Conservation (phyloP, 2,113 vertebrate species). For the Solea senegalensis region DNA sequence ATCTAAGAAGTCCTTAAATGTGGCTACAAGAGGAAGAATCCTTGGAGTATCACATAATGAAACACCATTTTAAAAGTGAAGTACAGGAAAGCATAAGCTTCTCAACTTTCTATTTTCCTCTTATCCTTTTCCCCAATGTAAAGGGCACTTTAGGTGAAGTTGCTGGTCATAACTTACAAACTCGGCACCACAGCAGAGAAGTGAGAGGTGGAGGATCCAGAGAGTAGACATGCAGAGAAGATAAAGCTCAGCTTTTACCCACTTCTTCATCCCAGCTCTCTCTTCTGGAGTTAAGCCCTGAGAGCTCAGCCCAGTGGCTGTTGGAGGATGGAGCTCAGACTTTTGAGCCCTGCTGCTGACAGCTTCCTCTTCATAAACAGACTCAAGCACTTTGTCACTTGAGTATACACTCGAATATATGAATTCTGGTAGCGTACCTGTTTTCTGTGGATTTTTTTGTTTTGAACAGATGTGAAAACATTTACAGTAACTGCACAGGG, state of each 20-base stretch:
- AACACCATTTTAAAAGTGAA: slow-evolving; percentile 14
- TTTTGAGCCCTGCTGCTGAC: slow-evolving; percentile 40
- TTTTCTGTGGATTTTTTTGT: neutral
- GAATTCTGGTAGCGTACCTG: slow-evolving; percentile 15
- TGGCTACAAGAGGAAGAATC: neutral
- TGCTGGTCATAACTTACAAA: slow-evolving; percentile 31
- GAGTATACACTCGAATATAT: slow-evolving; percentile 11
- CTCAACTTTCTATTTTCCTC: neutral
- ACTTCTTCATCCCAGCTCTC: slow-evolving; percentile 36
- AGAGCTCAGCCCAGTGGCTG: slow-evolving; percentile 37
- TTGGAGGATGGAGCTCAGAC: slow-evolving; percentile 37
- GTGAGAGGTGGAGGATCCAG: slow-evolving; percentile 20
- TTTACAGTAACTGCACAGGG: no score
- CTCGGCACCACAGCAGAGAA: slow-evolving; percentile 23
- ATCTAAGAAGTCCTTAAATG: neutral
- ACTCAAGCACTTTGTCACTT: slow-evolving; percentile 27
- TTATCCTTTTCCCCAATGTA: neutral
- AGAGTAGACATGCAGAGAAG: slow-evolving; percentile 5
- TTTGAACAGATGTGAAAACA: no score
- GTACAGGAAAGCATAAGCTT: slow-evolving; percentile 29
- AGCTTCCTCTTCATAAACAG: slow-evolving; percentile 23
- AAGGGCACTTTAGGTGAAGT: slow-evolving; percentile 20
- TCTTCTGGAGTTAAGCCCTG: slow-evolving; percentile 47
- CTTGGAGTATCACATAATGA: slow-evolving; percentile 10
- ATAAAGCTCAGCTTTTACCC: slow-evolving; percentile 45